Evolutionary conservation across 2,888 invertebrate genomes (phyloP), one percentile per base, ranked within the genome.

Genomic region (Meghimatium bilineatum): DNA sequence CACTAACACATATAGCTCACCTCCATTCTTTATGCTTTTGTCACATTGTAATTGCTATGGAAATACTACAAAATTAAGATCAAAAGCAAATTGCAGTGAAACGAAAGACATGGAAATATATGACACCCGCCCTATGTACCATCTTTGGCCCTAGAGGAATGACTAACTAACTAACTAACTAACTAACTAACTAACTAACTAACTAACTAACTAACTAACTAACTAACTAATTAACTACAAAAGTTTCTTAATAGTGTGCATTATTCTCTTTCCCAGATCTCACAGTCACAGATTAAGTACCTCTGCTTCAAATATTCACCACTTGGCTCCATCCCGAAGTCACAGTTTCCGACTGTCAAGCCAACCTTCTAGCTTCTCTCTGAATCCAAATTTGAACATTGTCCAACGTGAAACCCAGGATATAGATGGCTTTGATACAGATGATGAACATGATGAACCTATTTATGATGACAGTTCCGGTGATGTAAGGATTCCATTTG

Each of bases 211-310:
- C n/a, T n/a, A n/a, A 17, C 17, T 8, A 49, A 12, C 17, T n/a
- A n/a, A n/a, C n/a, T n/a, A n/a, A n/a, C n/a, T n/a, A n/a, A n/a
- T n/a, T n/a, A n/a, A n/a, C n/a, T 49, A 49, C 49, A 49, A 17
- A 49, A 49, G 10, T 49, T 49, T 49, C 20, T 56, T 56, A 56
- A 23, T 17, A 23, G n/a, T 23, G 23, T 56, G 20, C 23, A 17
- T 56, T 23, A 14, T 56, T 56, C 56, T 14, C 17, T 20, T 56
- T 56, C 60, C 17, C 78, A 85, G 82, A 69, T 85, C 80, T 29
- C 79, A 85, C 26, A 82, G 76, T 34, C 82, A 82, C 23, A 44
- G 84, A 10, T 63, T 84, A 56, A 84, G 80, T 52, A 80, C 84
- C 3, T 60, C 80, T 44, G 44, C 74, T 29, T 74, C 84, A 14